Evolutionary conservation across 2,797 vertebrate genomes (phyloP).

Genomic region (Liasis olivaceus): DNA sequence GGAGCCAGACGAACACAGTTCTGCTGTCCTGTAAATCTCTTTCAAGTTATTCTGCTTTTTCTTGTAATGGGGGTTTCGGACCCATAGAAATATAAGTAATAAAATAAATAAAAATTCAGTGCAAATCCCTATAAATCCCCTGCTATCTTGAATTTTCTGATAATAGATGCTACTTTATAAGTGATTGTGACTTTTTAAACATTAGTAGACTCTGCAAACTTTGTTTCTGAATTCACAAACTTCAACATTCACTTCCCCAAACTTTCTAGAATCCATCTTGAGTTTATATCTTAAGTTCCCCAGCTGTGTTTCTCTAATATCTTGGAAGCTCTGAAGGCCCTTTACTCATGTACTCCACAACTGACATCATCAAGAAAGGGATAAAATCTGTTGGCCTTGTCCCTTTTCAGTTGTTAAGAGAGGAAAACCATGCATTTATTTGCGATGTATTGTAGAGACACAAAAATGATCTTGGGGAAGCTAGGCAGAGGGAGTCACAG

Average conservation of each 20-base stretch:
- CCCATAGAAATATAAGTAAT: not conserved
- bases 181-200: not conserved
- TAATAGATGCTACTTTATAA: slow-evolving; percentile 26
- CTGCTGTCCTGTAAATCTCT: not conserved
- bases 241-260: not conserved
- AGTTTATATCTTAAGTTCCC: not conserved
- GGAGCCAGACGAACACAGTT: not conserved
- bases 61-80: not conserved
- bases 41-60: not conserved
- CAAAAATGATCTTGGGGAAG: not conserved
- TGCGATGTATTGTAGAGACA: not conserved
- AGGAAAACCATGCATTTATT: not conserved
- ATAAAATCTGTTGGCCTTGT: not conserved
- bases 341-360: not conserved
- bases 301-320: not conserved
- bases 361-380: no score
- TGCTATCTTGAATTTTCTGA: slow-evolving; percentile 35
- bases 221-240: not conserved
- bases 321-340: not conserved
- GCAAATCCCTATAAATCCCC: not conserved
- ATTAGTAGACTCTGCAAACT: not conserved
- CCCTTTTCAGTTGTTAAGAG: not conserved
- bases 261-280: not conserved
- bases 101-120: not conserved
- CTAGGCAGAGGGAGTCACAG: not conserved